These are phyloP conservation scores for Heloderma charlesbogerti DNA, from an alignment of 2,113 vertebrate genomes.

Conservation along the genomic window DNA sequence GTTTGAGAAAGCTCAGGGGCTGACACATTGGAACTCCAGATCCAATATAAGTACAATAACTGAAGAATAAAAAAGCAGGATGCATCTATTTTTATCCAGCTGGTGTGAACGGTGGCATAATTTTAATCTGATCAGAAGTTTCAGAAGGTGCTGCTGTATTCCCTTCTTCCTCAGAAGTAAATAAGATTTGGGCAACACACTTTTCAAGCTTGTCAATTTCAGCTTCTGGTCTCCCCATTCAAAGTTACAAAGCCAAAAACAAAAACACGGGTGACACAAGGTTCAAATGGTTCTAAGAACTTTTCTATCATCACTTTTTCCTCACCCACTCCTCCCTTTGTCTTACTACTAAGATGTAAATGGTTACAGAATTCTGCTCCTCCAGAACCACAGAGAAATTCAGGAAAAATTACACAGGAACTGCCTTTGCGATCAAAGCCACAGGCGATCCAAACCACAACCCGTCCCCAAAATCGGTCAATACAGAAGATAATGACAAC, in stretches of 20 bases:
- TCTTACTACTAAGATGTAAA: neutral
- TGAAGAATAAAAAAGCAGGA: neutral
- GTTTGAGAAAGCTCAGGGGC: neutral
- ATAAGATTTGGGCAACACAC: neutral
- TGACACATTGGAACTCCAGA: neutral
- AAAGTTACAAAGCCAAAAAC: neutral
- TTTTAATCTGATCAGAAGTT: slow-evolving; percentile 7
- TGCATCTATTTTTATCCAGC: slow-evolving; percentile 15
- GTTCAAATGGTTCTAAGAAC: neutral
- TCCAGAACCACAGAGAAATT: neutral
- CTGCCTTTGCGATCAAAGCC: neutral
- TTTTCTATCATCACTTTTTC: neutral
- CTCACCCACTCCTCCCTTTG: neutral
- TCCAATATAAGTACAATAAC: slow-evolving; percentile 9
- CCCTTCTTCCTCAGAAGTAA: slow-evolving; percentile 12
- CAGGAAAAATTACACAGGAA: neutral
- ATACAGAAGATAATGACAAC: neutral
- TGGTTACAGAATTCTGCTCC: neutral
- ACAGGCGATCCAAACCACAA: neutral
- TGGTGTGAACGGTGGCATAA: neutral
- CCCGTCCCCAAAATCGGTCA: neutral
- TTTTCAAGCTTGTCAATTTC: neutral
- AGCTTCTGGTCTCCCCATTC: neutral
- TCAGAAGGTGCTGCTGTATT: slow-evolving; percentile 3
- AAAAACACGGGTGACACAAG: neutral